phyloP scores from a whole-genome alignment of 2,113 vertebrate genomes.

The mouse (Mus musculus) region DNA sequence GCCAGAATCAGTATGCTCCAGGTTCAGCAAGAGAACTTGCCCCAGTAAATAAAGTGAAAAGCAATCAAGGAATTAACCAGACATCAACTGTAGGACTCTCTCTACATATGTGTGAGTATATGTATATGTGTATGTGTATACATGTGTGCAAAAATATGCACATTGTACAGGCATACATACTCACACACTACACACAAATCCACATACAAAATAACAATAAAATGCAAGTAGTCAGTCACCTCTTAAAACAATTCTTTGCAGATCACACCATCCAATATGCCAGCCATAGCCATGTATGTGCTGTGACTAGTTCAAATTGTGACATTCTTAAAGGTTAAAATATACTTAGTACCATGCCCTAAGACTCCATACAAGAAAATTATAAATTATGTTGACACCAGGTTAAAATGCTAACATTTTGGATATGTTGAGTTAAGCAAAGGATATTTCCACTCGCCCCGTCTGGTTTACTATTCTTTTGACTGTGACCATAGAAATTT shows the following conservation, averaged over 20 bases:
- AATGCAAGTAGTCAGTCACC: background rate
- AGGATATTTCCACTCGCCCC: background rate
- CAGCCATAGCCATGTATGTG: background rate
- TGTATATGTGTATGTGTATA: too few species aligned
- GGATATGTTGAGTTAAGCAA: background rate
- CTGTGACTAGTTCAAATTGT: background rate
- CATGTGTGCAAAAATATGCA: background rate
- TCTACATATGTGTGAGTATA: too few species aligned
- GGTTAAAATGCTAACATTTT: slow-evolving; percentile 30
- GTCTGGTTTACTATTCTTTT: background rate
- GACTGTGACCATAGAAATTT: background rate
- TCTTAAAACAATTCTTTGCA: slow-evolving; percentile 5
- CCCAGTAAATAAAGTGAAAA: background rate
- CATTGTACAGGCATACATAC: too few species aligned
- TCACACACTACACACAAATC: background rate
- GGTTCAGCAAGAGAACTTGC: background rate
- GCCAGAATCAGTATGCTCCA: background rate
- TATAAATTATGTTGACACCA: background rate
- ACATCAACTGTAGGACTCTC: background rate
- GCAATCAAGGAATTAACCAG: background rate
- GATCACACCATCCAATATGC: background rate
- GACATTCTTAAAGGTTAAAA: background rate
- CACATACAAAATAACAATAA: background rate
- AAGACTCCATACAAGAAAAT: background rate
- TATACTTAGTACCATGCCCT: background rate